Base-by-base conservation (phyloP, 2,797 vertebrate species). In the Sphenopsis melanotis region DNA sequence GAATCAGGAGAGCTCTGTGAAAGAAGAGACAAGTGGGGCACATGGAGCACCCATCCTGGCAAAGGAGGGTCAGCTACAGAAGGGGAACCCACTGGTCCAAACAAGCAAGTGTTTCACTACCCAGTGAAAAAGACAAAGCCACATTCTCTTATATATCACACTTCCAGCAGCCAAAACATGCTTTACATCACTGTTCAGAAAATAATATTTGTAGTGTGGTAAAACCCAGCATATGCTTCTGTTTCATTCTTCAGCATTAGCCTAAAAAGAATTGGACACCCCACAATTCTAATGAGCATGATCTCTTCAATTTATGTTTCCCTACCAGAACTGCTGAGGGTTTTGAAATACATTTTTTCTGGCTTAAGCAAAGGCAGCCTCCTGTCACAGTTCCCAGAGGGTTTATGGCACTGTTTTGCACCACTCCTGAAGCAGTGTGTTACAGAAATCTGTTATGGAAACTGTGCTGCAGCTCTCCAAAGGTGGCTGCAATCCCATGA, bases 301-400 rank as follows among this genome's bases (percentile, higher is more conserved):
- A 36, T 46, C 20, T 77, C 44, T 39, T 83, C 46, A 52, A 53
- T 77, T 87, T 57, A 47, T n/a, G 8, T 64, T 92, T 85, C n/a
- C 34, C 49, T 70, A 80, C 6, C 42, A 89, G 55, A 80, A 84
- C 34, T 52, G 34, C 44, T 60, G 56, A 80, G 37, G 15, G 32
- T 12, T 94, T 94, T 50, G 37, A 85, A 89, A 93, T 26, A 50
- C 4, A 20, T 52, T 87, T 87, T 78, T 85, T 72, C 50, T 47
- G 57, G 50, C 42, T 92, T 49, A 60, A 72, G 47, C 15, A 41
- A 74, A 76, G 34, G 20, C 61, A 3, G 13, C 42, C 34, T 92
- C n/a, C 60, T 52, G 36, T 34, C 23, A 5, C 15, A 75, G 65
- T 17, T 95, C 42, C 57, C 49, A 22, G 15, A 9, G 30, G 34